Evolutionary conservation across 2,888 invertebrate genomes (phyloP).

Genomic region (Drosophila borealis): DNA sequence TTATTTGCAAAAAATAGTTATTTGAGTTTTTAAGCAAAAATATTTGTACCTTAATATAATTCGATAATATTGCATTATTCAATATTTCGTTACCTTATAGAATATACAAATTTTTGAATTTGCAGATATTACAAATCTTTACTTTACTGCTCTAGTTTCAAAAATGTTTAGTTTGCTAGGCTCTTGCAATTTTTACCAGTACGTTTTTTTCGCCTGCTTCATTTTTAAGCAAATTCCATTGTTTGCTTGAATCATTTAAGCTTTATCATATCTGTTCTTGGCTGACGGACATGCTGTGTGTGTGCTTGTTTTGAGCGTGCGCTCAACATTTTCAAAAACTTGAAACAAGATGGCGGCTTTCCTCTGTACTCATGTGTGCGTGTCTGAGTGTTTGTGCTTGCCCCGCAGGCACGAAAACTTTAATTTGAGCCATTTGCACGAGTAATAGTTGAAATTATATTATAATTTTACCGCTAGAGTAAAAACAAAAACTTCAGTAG

Average conservation of each 20-base stretch:
- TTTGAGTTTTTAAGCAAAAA: too few species aligned
- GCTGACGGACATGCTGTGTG: conserved; percentile 24
- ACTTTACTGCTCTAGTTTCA: too few species aligned
- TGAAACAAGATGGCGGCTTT: conserved; percentile 72
- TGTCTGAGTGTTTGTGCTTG: conserved; percentile 19
- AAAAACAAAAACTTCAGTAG: conserved; percentile 66
- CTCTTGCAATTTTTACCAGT: background rate
- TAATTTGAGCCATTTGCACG: conserved; percentile 74
- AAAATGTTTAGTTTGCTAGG: too few species aligned
- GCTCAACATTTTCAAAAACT: conserved; percentile 66
- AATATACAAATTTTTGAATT: too few species aligned
- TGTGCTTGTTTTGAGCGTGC: conserved; percentile 47
- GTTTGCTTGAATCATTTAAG: background rate
- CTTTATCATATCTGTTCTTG: conserved; percentile 6
- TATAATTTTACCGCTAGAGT: conserved; percentile 64
- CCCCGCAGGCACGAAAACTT: conserved; percentile 71
- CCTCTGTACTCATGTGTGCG: conserved; percentile 12
- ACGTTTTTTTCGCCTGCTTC: background rate
- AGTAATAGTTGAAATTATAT: conserved; percentile 67
- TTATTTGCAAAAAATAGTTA: background rate
- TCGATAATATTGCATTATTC: too few species aligned
- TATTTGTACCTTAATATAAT: too few species aligned
- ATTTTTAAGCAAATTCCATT: conserved; percentile 1
- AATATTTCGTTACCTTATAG: too few species aligned
- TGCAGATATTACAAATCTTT: too few species aligned